Base-by-base conservation (phyloP, 2,113 vertebrate species). In the Chascanopsetta lugubris region DNA sequence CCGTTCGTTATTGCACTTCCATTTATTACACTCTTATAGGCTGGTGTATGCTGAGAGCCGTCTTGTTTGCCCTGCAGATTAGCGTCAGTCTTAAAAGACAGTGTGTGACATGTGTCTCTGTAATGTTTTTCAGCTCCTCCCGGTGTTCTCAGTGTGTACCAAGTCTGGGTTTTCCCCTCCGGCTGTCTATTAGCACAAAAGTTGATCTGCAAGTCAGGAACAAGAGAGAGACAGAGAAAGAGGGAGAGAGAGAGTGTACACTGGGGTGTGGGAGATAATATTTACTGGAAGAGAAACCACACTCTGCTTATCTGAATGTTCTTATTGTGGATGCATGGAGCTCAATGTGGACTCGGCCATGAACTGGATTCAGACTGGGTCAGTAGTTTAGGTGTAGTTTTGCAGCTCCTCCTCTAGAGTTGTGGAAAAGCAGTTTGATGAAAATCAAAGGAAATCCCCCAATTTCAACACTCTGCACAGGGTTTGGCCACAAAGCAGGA, bases 1-100 rank as follows among this genome's bases (percentile, higher is more conserved):
- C 47, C 38, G 7, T 55, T 63, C 40, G 30, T 80, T 89, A 78
- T 79, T 85, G 82, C 79, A 47, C 58, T 80, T 56, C 51, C 79
- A 67, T 83, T 87, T 87, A 85, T 83, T 77, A 59, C 68, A 29
- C 24, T 61, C 79, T 84, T 83, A 80, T 75, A 75, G 62, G 38
- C 65, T 57, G 24, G 4, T 82, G 82, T 79, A 46, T 79, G 71
- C 69, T 79, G 17, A 64, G 69, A 49, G 68, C 38, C 2, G 5
- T 32, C 29, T 32, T 80, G 84, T 87, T 86, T 89, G 78, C 71
- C 72, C 36, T 69, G 20, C 34, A 68, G 60, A 84, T 81, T 72
- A 84, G 65, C 57, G 57, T 61, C 50, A 46, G 57, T 71, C 67
- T 76, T 20, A 65, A 59, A 63, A 63, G 25, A 25, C 32, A 1